Evolutionary conservation across 1,140 invertebrate genomes (phyloP), one percentile per base, ranked within the genome.

Genomic region (Bombus confusus): DNA sequence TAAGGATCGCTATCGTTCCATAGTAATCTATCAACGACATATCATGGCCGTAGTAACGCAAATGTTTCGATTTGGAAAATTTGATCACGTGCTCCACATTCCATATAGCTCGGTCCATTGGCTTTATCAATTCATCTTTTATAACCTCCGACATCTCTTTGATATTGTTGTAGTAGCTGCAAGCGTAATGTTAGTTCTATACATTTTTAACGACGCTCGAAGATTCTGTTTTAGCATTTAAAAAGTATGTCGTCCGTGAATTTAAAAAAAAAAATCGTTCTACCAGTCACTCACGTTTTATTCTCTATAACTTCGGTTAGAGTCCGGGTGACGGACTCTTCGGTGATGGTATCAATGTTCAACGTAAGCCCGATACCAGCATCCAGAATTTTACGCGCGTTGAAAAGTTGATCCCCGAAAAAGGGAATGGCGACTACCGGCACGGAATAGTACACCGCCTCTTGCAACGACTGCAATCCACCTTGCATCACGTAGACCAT

Each of bases 401-500:
- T 95, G 79, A 95, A 94, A 87, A 93, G 91, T 89, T 95, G 95
- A 92, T 95, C 95, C 28, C 94, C 94, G 80, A 95, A 95, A 90
- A 95, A 95, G 64, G 96, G 96, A 52, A 96, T 90, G 6, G 93
- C 94, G 57, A 96, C 86, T 79, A 96, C 86, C 28, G 96, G 96
- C 3, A 96, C 94, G n/a, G 94, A 94, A 82, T 96, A 94, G 89
- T 95, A 94, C 8, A 95, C 93, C 8, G 96, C 96, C 92, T 96
- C 96, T 85, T 95, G 95, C 71, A 95, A 92, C 37, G 96, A 96
- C 80, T 96, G 95, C 64, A 95, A 92, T 37, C 96, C 96, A 80
- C 96, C 96, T 87, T 96, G 96, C 88, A 96, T 96, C 43, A 96
- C 94, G 90, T 96, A 96, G 9, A 95, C 89, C 90, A 95, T 94